Evolutionary conservation across 2,797 vertebrate genomes (phyloP).

Genomic region (Poeciliopsis infans): DNA sequence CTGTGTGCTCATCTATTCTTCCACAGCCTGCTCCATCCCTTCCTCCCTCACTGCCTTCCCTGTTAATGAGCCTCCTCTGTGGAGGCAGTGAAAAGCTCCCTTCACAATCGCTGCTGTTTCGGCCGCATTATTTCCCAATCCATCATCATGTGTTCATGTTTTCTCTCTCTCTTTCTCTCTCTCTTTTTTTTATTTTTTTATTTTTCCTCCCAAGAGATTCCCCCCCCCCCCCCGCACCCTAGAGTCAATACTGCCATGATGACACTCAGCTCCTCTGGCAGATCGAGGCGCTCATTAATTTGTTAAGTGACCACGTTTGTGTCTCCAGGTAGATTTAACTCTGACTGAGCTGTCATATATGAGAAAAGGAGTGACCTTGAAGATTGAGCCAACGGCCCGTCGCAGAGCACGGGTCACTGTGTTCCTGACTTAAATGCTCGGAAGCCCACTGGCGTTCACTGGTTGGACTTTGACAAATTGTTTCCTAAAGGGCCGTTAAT

Average conservation of each 20-base stretch:
- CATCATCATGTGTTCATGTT: constrained; percentile 46
- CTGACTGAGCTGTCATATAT: constrained; percentile 65
- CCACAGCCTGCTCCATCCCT: constrained; percentile 25
- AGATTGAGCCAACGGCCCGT: constrained; percentile 58
- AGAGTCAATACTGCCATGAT: constrained; percentile 62
- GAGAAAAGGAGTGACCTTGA: constrained; percentile 69
- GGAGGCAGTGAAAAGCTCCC: constrained; percentile 24
- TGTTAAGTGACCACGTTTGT: constrained; percentile 71
- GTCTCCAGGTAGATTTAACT: constrained; percentile 59
- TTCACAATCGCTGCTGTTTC: constrained; percentile 27
- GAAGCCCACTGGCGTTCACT: constrained; percentile 7
- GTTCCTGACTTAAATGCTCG: constrained; percentile 55
- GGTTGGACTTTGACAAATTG: constrained; percentile 45
- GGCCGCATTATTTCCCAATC: constrained; percentile 58
- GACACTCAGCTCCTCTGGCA: constrained; percentile 58
- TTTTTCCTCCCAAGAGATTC: constrained; percentile 17
- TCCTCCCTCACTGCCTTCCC: constrained; percentile 34
- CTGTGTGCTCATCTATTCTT: constrained; percentile 17
- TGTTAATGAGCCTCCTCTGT: constrained; percentile 51
- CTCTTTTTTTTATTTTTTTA: not conserved
- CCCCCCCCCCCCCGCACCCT: constrained; percentile 14
- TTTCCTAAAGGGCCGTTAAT: constrained; percentile 17
- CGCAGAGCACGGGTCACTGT: constrained; percentile 48
- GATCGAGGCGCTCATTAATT: constrained; percentile 68
- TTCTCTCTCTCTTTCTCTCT: not conserved